phyloP scores from a whole-genome alignment of 2,113 vertebrate species.

The Rhegmatorhina hoffmannsi region DNA sequence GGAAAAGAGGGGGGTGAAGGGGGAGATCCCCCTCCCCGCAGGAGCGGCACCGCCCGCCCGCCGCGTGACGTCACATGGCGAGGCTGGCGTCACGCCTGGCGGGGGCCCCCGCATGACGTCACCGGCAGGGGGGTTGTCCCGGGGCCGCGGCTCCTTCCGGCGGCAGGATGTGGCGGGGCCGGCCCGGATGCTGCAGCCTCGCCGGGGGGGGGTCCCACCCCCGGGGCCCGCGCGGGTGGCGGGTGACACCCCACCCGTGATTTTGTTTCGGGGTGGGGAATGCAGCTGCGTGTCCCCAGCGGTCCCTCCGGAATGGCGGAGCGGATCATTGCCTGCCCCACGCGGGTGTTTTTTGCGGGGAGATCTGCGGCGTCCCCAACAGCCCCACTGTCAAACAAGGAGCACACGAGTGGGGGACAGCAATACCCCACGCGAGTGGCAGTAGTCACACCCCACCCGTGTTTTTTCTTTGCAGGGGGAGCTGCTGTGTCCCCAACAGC shows the following conservation, averaged over 20 bases:
- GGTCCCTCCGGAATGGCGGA: not conserved
- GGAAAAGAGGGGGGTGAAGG: too few relatives aligned
- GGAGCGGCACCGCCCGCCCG: too few relatives aligned
- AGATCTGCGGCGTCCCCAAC: not conserved
- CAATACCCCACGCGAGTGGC: not conserved
- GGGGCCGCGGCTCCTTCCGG: conserved; percentile 38
- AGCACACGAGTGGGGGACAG: not conserved
- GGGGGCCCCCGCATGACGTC: too few relatives aligned
- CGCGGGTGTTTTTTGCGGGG: not conserved
- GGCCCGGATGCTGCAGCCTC: conserved; percentile 57
- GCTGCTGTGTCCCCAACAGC: not conserved
- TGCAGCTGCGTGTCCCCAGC: not conserved
- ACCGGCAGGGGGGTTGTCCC: not conserved
- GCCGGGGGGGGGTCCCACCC: conserved; percentile 58
- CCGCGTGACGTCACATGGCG: too few relatives aligned
- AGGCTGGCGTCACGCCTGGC: too few relatives aligned
- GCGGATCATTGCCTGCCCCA: not conserved
- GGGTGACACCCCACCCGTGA: not conserved
- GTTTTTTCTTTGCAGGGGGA: not conserved
- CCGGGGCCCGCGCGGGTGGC: not conserved
- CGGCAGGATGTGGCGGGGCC: conserved; percentile 37
- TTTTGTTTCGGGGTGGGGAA: not conserved
- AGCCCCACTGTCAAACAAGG: not conserved
- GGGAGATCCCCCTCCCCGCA: too few relatives aligned
- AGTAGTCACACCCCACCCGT: not conserved